Evolutionary conservation across 92 coral and sea anemone species (phyloP).

Genomic region (Siderastrea radians): DNA sequence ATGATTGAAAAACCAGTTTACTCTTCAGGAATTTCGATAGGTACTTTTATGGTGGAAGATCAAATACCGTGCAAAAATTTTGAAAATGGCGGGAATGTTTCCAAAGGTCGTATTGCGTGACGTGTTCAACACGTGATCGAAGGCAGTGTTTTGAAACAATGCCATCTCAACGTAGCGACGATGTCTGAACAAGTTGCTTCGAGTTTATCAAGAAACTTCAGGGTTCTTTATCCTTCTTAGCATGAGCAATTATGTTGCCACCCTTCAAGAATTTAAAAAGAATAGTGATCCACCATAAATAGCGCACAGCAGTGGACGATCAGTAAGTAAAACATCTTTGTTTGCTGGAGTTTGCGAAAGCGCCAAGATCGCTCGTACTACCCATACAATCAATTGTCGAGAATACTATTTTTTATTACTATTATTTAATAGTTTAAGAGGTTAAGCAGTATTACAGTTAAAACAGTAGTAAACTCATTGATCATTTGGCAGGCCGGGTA

Average conservation of each 20-base stretch:
- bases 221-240: slow-evolving; percentile 1
- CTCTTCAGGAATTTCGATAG: no score
- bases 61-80: not conserved
- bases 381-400: not conserved
- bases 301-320: not conserved
- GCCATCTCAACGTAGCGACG: not conserved
- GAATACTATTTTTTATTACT: not conserved
- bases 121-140: slow-evolving; percentile 30
- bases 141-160: slow-evolving; percentile 7
- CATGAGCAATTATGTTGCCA: not conserved
- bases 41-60: no score
- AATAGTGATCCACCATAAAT: slow-evolving; percentile 11
- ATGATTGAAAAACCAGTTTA: no score
- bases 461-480: not conserved
- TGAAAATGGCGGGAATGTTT: not conserved
- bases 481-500: not conserved
- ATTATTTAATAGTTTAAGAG: not conserved
- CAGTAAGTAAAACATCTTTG: slow-evolving; percentile 13
- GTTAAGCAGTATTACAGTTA: not conserved
- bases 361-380: no score
- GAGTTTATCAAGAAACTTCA: not conserved
- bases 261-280: not conserved
- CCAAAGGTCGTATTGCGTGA: slow-evolving; percentile 24
- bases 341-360: not conserved
- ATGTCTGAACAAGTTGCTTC: not conserved